A percentile compares a stretch with the other conserved stretches of the same genome.
These are phyloP conservation scores for Silurus meridionalis DNA, from an alignment of 2,113 vertebrate genomes.

Conservation along the genomic window DNA sequence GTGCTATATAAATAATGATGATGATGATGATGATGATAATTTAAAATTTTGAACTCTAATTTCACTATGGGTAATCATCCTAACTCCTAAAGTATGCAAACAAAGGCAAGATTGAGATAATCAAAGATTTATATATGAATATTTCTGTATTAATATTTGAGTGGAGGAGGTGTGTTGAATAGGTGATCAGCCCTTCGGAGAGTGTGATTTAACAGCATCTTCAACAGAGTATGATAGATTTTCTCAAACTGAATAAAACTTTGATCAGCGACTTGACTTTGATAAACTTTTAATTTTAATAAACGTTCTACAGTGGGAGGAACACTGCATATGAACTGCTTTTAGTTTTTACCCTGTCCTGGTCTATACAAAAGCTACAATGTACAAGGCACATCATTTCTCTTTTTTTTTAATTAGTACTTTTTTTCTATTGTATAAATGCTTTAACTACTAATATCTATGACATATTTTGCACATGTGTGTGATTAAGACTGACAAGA, in stretches of 20 bases:
- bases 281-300: conserved; percentile 7
- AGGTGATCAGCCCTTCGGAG: conserved; percentile 66
- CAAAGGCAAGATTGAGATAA: conserved; percentile 66
- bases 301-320: conserved; percentile 54
- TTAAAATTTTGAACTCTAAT: background rate
- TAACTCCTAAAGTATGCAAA: conserved; percentile 63
- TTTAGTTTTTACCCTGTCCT: background rate
- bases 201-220: conserved; percentile 66
- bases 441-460: too few relatives aligned
- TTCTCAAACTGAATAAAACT: conserved; percentile 60
- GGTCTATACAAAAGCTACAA: background rate
- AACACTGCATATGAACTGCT: conserved; percentile 47
- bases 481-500: background rate
- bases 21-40: too few relatives aligned
- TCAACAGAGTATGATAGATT: conserved; percentile 55
- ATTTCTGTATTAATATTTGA: conserved; percentile 75
- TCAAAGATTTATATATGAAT: conserved; percentile 63
- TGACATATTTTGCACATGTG: background rate
- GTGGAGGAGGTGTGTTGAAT: conserved; percentile 72
- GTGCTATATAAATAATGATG: background rate
- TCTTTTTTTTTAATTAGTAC: background rate
- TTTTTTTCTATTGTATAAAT: too few relatives aligned
- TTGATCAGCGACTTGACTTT: conserved; percentile 51
- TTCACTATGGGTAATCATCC: conserved; percentile 48
- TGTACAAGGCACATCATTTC: background rate